phyloP scores from a whole-genome alignment of 2,888 invertebrate genomes.

The Escarpia spicata region DNA sequence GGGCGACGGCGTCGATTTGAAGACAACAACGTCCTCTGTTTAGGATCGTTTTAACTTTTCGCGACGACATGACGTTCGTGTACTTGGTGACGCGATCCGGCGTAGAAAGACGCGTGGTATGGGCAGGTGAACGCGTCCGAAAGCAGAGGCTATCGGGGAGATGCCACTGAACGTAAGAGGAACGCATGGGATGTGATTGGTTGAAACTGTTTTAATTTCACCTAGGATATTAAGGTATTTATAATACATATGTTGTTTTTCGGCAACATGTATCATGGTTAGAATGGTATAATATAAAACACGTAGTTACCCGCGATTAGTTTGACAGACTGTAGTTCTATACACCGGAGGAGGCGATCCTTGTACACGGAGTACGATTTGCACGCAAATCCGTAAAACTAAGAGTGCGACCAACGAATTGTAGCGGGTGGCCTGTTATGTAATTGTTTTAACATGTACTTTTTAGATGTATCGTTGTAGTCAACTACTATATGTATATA shows the following conservation, averaged over 20 bases:
- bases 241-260: not conserved
- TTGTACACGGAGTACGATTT: no score
- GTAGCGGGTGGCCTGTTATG: no score
- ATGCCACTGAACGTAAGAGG: not conserved
- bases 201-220: not conserved
- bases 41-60: not conserved
- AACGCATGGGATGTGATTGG: not conserved
- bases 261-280: not conserved
- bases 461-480: no score
- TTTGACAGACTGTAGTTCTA: no score
- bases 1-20: not conserved
- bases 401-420: no score
- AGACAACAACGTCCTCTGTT: slow-evolving; percentile 4
- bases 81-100: not conserved
- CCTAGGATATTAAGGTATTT: not conserved
- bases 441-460: no score
- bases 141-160: not conserved
- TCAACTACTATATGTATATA: no score
- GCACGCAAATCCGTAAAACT: no score
- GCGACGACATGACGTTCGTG: not conserved
- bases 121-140: slow-evolving; percentile 1
- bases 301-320: not conserved
- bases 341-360: no score
- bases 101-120: not conserved
- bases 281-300: not conserved